Base-by-base conservation (phyloP, 2,797 vertebrate species). In the Nannoperca australis region DNA sequence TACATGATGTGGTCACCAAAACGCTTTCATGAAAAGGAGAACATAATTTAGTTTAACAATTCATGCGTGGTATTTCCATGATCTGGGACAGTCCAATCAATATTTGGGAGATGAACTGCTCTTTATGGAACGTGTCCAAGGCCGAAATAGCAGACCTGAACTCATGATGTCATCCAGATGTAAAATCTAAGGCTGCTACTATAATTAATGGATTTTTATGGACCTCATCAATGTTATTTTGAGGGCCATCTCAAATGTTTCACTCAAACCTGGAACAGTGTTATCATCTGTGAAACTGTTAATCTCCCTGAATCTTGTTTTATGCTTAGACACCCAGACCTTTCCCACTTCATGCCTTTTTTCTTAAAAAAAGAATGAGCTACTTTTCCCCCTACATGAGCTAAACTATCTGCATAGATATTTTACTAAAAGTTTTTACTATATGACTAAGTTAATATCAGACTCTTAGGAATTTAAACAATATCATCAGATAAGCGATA, bases 121-220 rank as follows among this genome's bases (percentile, higher is more conserved):
- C 54, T 81, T 27, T 60, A 67, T 89, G 88, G 89, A 89, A 38
- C 1, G 1, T 0, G 17, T 79, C 90, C 87, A 88, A 83, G 56
- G 7, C 38, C 73, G 64, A 77, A 55, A 86, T 74, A 63, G 45
- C 68, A 79, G 70, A 80, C 53, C 17, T 79, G 65, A 73, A 80
- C 47, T 56, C 42, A 88, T 89, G 90, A 91, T 88, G 86, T 92
- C 91, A 93, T 82, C 78, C 62, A 73, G 60, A 68, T 82, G 53
- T 82, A 85, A 77, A 83, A 84, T 70, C 40, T 62, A 38, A 55
- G 15, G 34, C 51, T 66, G 56, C 65, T 73, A 15, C 60, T 67
- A 20, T 38, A 68, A 77, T 73, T 12, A 20, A 63, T n/a, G 38
- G 22, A 1, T 30, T 65, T 79, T 75, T 69, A 75, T 73, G 49